A percentile compares a stretch with the other conserved stretches of the same genome.
Conservation (phyloP, 1,140 invertebrate genomes). For the Formica exsecta region DNA sequence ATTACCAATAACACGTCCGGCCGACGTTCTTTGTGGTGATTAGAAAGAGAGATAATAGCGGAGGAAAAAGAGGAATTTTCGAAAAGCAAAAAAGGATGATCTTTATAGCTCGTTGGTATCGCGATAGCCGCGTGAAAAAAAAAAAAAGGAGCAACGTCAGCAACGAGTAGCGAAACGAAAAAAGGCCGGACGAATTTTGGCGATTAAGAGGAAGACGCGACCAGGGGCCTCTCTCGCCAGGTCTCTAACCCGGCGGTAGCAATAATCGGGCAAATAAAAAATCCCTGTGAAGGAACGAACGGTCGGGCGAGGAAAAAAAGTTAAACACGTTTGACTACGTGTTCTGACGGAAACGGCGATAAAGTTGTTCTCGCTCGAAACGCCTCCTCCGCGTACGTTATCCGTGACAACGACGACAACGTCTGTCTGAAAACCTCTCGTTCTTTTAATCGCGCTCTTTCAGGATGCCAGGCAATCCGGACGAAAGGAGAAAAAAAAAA, state of each 20-base stretch:
- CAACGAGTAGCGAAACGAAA: slow-evolving; percentile 10
- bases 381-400: slow-evolving; percentile 55
- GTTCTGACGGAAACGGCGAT: slow-evolving; percentile 53
- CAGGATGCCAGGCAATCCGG: background rate
- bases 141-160: background rate
- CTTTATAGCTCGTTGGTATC: slow-evolving; percentile 38
- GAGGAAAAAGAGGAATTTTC: background rate
- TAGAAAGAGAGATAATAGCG: background rate
- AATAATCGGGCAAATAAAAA: slow-evolving; percentile 54
- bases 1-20: slow-evolving; percentile 73
- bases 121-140: background rate
- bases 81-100: slow-evolving; percentile 8
- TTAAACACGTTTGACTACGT: slow-evolving; percentile 40
- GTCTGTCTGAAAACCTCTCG: slow-evolving; percentile 2
- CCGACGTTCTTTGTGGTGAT: slow-evolving; percentile 57
- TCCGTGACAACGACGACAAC: slow-evolving; percentile 17
- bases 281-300: background rate
- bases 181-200: slow-evolving; percentile 42
- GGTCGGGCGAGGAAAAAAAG: slow-evolving; percentile 5
- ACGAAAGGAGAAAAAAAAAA: slow-evolving; percentile 54
- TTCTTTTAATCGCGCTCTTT: background rate
- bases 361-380: slow-evolving; percentile 41
- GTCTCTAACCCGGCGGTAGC: slow-evolving; percentile 32
- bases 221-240: background rate
- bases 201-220: slow-evolving; percentile 59